Percentiles rank a stretch among this genome's conserved stretches.
phyloP scores from a whole-genome alignment of 1,140 invertebrate species.

The Brachionus asplanchnoidis region DNA sequence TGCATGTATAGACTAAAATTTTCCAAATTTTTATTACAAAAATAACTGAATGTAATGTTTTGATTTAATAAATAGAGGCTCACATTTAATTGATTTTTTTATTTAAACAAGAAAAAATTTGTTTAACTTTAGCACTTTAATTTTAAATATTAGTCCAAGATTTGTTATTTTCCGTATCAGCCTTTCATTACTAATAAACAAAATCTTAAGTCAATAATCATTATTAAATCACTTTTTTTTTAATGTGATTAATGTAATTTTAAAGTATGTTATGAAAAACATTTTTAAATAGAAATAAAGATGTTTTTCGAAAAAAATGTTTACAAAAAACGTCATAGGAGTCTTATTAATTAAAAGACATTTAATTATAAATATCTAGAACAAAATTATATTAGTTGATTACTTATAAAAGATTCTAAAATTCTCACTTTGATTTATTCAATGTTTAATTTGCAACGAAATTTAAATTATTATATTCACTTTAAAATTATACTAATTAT shows the following conservation, averaged over 20 bases:
- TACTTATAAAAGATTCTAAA: not conserved
- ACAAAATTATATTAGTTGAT: not conserved
- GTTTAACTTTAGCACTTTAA: not conserved
- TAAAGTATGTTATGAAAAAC: no score
- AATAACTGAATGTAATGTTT: not conserved
- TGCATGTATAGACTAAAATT: not conserved
- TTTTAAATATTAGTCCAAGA: not conserved
- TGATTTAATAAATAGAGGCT: not conserved
- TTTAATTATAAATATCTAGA: not conserved
- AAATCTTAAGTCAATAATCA: not conserved
- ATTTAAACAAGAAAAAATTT: not conserved
- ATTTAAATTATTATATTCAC: no score
- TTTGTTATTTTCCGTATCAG: not conserved
- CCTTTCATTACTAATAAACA: not conserved
- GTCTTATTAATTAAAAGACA: not conserved
- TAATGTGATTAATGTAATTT: no score
- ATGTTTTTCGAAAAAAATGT: not conserved
- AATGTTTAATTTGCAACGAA: no score
- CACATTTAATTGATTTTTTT: not conserved
- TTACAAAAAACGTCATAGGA: not conserved
- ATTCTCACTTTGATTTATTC: no score
- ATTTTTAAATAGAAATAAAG: not conserved
- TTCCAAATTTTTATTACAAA: not conserved
- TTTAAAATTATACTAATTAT: no score
- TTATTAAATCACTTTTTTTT: no score